Percentiles rank a stretch among this genome's conserved stretches.
Evolutionary conservation across 2,113 vertebrate genomes (phyloP).

Genomic region (Microtus oregoni): DNA sequence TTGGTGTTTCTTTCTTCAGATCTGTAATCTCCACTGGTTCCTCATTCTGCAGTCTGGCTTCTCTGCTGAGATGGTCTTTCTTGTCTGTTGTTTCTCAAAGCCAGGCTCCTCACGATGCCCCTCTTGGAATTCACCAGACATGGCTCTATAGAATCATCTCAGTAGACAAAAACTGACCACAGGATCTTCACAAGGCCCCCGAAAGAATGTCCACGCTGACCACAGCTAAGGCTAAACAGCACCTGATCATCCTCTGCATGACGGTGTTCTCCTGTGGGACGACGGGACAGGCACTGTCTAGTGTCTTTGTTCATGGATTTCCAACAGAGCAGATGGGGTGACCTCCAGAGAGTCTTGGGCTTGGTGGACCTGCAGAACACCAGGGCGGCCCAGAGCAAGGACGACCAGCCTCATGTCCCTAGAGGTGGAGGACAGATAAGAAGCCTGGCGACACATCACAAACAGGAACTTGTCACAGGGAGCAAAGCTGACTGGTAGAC

Average conservation of each 20-base stretch:
- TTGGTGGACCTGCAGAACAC: background rate
- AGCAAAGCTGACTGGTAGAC: background rate
- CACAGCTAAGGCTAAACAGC: no score
- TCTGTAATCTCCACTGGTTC: background rate
- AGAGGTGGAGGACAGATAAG: background rate
- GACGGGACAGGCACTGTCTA: background rate
- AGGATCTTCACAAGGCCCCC: background rate
- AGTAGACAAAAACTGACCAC: fast-evolving
- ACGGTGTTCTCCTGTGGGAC: background rate
- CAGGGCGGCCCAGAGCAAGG: background rate
- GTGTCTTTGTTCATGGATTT: background rate
- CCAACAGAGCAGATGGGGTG: background rate
- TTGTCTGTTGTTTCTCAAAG: background rate
- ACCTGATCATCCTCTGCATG: background rate
- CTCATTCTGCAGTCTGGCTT: background rate
- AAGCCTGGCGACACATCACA: background rate
- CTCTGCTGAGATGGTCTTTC: background rate
- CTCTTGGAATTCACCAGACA: no score
- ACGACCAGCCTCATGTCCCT: no score
- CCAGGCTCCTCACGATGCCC: background rate
- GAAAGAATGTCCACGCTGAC: background rate
- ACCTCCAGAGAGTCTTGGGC: background rate
- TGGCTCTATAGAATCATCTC: background rate
- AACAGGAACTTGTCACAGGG: background rate
- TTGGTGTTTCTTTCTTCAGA: background rate